A percentile compares a stretch with the other conserved stretches of the same genome.
Conservation (phyloP, 2,113 vertebrate species). For the Passer montanus region DNA sequence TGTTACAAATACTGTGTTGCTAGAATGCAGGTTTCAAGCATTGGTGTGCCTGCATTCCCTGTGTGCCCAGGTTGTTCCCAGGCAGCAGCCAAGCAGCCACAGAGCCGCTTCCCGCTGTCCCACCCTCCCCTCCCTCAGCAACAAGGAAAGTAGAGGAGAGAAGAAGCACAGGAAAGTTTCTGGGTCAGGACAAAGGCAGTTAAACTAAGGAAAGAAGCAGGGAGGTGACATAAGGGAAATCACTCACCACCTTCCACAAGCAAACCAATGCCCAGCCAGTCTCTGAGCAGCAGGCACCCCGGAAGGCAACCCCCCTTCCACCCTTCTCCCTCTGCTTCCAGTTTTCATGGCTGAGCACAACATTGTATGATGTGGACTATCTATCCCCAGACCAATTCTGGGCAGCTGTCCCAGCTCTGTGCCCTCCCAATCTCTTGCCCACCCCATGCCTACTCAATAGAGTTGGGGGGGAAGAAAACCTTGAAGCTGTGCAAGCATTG, state of each 20-base stretch:
- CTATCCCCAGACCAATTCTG: not conserved
- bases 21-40: not conserved
- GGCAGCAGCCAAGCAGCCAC: not conserved
- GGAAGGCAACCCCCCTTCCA: not conserved
- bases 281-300: not conserved
- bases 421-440: not conserved
- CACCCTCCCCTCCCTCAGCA: not conserved
- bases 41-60: not conserved
- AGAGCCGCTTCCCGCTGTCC: accelerated
- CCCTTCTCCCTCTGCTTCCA: not conserved
- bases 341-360: not conserved
- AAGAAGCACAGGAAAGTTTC: not conserved
- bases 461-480: accelerated
- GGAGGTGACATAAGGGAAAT: not conserved
- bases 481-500: not conserved
- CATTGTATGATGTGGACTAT: accelerated
- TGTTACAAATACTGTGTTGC: not conserved
- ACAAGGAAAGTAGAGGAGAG: not conserved
- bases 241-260: not conserved
- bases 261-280: not conserved
- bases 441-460: not conserved
- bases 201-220: not conserved
- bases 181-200: not conserved
- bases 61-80: accelerated
- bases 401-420: not conserved